Evolutionary conservation across 1,140 invertebrate genomes (phyloP).

Genomic region (Drosophila aff.): DNA sequence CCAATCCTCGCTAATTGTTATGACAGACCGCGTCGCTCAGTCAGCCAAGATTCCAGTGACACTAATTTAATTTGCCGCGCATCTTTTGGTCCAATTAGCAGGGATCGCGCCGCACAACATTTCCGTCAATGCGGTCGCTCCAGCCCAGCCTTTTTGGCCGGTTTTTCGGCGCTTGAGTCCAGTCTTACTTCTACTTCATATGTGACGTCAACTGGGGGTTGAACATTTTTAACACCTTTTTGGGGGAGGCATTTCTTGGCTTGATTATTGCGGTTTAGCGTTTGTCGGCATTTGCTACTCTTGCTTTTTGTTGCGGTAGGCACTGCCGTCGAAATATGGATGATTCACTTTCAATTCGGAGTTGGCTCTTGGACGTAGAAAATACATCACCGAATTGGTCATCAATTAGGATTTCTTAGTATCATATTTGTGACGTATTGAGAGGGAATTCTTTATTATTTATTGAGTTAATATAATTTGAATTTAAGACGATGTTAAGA

Average conservation of each 20-base stretch:
- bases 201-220: conserved; percentile 37
- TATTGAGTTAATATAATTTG: too few species aligned
- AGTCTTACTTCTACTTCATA: background rate
- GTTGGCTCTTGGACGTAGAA: conserved; percentile 1
- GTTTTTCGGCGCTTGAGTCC: background rate
- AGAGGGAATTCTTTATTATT: background rate
- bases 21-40: conserved; percentile 39
- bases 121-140: conserved; percentile 54
- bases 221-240: conserved; percentile 21
- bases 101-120: conserved; percentile 31
- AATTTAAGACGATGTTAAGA: background rate
- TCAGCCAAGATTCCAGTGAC: conserved; percentile 25
- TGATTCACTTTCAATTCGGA: conserved; percentile 24
- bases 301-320: conserved; percentile 61
- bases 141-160: conserved; percentile 45
- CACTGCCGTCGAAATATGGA: background rate
- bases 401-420: conserved; percentile 27
- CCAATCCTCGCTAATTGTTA: conserved; percentile 64
- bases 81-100: conserved; percentile 61
- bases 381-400: conserved; percentile 10
- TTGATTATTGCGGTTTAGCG: conserved; percentile 3
- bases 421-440: conserved; percentile 20
- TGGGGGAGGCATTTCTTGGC: conserved; percentile 2
- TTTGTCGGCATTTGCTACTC: conserved; percentile 32
- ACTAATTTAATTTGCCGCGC: conserved; percentile 63